Percentiles rank a stretch among this genome's conserved stretches.
These are phyloP conservation scores for Turdus rufiventris DNA, from an alignment of 2,113 vertebrate species.

Conservation along the genomic window DNA sequence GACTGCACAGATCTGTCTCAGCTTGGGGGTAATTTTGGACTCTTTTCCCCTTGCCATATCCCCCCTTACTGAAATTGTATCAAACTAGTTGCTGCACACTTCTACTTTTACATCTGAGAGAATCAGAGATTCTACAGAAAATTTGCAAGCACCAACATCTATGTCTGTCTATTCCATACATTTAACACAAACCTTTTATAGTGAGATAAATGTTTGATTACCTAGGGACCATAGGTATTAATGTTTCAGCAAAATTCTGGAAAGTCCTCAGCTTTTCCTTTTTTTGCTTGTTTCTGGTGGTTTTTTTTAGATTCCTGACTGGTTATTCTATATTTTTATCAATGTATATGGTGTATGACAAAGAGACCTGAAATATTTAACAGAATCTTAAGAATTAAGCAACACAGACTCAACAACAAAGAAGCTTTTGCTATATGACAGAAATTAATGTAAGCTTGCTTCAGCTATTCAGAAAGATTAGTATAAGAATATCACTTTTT, in stretches of 20 bases:
- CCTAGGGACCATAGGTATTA: neutral
- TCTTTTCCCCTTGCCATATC: neutral
- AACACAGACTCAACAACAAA: rapidly evolving
- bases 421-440: neutral
- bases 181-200: neutral
- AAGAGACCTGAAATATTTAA: neutral
- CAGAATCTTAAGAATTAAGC: neutral
- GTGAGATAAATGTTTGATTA: neutral
- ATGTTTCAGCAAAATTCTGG: neutral
- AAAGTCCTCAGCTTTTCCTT: neutral
- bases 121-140: neutral
- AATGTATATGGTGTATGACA: rapidly evolving
- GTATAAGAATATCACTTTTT: neutral
- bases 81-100: neutral
- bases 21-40: neutral
- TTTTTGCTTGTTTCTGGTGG: neutral
- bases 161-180: neutral
- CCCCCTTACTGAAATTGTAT: neutral
- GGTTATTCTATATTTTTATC: neutral
- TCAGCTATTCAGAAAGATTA: neutral
- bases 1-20: neutral
- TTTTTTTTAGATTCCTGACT: neutral
- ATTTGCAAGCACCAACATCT: neutral
- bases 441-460: neutral
- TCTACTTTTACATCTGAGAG: neutral